Evolutionary conservation across 2,113 vertebrate species (phyloP), one percentile per base, ranked within the genome.

Genomic region (Clarias gariepinus): DNA sequence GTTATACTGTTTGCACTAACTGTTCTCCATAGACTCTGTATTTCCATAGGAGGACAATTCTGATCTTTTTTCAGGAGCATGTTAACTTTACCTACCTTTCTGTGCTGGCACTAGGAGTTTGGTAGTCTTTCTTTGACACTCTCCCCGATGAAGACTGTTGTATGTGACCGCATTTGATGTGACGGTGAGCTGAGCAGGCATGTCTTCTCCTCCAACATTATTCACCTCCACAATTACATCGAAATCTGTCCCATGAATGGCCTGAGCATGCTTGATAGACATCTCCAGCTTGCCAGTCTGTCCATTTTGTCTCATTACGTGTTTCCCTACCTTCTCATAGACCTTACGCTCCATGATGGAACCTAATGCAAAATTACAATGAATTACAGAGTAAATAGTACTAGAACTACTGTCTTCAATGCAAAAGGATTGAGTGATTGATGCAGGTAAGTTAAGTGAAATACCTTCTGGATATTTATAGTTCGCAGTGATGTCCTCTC

Each of bases 381-480:
- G n/a, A 10, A 30, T 77, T 23, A 71, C 61, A 4, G 47, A 80
- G 13, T 55, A 68, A 6, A 16, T 58, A 28, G 41, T 9, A 77
- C 41, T 78, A 36, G 3, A 73, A 6, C 13, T 76, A 25, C 23
- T 33, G 33, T 60, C 77, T 80, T 33, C 12, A 28, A 85, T 64
- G 41, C 41, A 78, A 18, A 78, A 12, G 18, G 10, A 66, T 25
- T 18, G 21, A 79, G 9, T 88, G 13, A 71, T 47, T 47, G 47
- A 47, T 47, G 47, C 47, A 6, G 7, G 63, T n/a, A n/a, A n/a
- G n/a, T 25, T 19, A 6, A 81, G 16, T 36, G 2, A 53, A 78
- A 57, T 41, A 96, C 95, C 94, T 90, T 96, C 95, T 66, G 95
- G 94, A 86, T 96, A 94, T 92, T 96, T 96, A 90, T 96, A 96